phyloP scores from a whole-genome alignment of 2,888 invertebrate genomes.

The Rhagonycha lutea region DNA sequence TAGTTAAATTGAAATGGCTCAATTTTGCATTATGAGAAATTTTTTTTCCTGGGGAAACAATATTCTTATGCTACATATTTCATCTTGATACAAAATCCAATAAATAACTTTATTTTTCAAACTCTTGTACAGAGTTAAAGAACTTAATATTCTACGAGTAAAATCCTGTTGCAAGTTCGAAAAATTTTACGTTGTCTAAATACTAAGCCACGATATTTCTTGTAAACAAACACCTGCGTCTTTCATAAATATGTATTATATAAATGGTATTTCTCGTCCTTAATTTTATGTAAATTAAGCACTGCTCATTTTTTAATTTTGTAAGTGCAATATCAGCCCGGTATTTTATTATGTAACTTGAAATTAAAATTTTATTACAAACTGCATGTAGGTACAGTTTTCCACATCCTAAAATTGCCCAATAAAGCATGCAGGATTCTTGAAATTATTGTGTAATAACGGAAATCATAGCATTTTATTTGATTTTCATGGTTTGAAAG shows the following conservation, averaged over 20 bases:
- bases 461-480: not conserved
- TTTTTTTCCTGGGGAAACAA: not conserved
- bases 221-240: not conserved
- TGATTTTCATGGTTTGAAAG: not conserved
- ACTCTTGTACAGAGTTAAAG: not conserved
- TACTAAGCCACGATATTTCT: not conserved
- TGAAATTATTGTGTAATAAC: not conserved
- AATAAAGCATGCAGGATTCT: not conserved
- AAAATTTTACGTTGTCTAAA: not conserved
- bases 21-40: not conserved
- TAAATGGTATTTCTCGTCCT: not conserved
- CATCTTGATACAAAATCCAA: not conserved
- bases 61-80: not conserved
- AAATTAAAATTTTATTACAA: not conserved
- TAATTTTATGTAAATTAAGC: not conserved
- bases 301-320: no score
- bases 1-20: not conserved
- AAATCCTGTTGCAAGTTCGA: not conserved
- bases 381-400: not conserved
- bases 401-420: not conserved
- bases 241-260: not conserved
- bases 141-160: not conserved
- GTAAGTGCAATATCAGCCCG: no score
- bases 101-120: not conserved
- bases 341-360: not conserved